A percentile compares a stretch with the other conserved stretches of the same genome.
These are phyloP conservation scores for Lasiurus borealis DNA, from an alignment of 2,113 vertebrate species.

Conservation along the genomic window DNA sequence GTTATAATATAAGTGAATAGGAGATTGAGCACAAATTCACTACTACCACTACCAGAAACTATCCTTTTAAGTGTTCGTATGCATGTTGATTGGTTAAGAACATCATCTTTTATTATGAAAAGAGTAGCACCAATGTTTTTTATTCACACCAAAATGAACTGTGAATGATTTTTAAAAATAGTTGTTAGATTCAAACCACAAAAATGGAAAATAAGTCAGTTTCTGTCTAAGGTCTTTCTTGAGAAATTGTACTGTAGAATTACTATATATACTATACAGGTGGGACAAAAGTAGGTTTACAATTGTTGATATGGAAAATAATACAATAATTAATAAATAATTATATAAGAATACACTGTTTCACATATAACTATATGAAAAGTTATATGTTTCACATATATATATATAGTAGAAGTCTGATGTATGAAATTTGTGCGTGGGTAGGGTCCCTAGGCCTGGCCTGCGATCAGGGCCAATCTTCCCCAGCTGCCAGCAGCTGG, in stretches of 20 bases:
- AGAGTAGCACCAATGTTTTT: neutral
- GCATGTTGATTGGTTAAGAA: neutral
- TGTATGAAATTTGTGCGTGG: no score
- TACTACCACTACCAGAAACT: neutral
- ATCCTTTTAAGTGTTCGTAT: neutral
- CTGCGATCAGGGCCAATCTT: no score
- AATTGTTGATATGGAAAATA: neutral
- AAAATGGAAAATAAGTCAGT: constrained; percentile 4
- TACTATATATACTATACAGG: neutral
- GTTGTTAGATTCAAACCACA: constrained; percentile 16
- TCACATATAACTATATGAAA: no score
- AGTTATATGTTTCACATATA: no score
- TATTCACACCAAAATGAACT: neutral
- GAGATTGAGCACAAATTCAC: neutral
- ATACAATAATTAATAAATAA: neutral
- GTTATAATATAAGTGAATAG: neutral
- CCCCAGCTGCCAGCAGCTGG: no score
- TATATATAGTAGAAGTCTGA: no score
- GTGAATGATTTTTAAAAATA: neutral
- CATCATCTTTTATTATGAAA: neutral
- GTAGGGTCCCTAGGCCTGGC: no score
- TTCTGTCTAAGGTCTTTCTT: neutral
- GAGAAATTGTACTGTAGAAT: neutral
- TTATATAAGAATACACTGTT: neutral
- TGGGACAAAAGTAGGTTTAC: neutral